Percentiles rank a stretch among this genome's conserved stretches.
Evolutionary conservation across 37 sponge, comb jelly and placozoan species (phyloP).

Genomic region (Petrosia ficiformis): DNA sequence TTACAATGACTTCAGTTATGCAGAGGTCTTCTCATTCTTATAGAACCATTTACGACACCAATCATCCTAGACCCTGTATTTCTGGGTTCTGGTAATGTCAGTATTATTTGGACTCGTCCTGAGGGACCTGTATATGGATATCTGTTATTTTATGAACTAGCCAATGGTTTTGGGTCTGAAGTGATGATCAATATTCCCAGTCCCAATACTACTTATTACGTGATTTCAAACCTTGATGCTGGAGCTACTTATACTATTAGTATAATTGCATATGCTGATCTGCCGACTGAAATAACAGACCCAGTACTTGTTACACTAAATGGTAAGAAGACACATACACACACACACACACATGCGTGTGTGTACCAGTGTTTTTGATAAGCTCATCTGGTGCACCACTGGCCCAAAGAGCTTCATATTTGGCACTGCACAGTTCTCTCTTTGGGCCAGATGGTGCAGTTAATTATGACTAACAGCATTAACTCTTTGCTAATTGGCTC

Average conservation of each 20-base stretch:
- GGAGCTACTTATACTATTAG: slow-evolving; percentile 17
- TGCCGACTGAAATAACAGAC: slow-evolving; percentile 11
- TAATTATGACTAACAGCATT: no score
- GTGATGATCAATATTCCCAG: not conserved
- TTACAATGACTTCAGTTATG: no score
- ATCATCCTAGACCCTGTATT: not conserved
- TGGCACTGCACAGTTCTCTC: no score
- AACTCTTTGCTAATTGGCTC: no score
- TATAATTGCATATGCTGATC: slow-evolving; percentile 14
- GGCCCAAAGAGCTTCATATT: no score
- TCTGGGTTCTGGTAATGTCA: slow-evolving; percentile 13
- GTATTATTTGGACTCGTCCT: slow-evolving; percentile 31
- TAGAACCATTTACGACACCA: slow-evolving; percentile 7
- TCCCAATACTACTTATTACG: not conserved
- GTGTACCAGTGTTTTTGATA: no score
- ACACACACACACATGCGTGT: no score
- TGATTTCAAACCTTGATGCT: not conserved
- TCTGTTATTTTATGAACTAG: not conserved
- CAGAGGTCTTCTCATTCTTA: not conserved
- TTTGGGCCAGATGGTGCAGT: no score
- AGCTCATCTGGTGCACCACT: no score
- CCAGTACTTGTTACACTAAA: slow-evolving; percentile 2
- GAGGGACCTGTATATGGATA: slow-evolving; percentile 9
- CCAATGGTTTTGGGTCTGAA: not conserved
- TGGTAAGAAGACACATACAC: no score